phyloP scores from a whole-genome alignment of 2,888 invertebrate species.

The Drosophila cognata region DNA sequence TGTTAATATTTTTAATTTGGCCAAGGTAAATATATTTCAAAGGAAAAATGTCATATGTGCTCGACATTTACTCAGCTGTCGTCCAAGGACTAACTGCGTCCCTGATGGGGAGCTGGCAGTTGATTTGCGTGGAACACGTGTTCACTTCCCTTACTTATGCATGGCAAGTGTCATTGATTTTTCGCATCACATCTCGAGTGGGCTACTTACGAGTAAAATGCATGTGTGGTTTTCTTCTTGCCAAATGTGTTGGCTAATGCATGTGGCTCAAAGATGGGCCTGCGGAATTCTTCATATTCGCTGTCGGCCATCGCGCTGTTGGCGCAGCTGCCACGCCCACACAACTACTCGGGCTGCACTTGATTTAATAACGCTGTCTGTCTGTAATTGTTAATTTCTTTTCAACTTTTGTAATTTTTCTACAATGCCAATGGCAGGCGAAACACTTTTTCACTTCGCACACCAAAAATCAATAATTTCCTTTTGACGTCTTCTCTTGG shows the following conservation, averaged over 20 bases:
- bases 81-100: slow-evolving; percentile 4
- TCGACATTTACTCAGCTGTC: slow-evolving; percentile 12
- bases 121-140: slow-evolving; percentile 17
- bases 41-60: neutral
- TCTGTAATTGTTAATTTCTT: neutral
- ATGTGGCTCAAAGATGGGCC: slow-evolving; percentile 87
- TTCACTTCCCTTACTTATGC: neutral
- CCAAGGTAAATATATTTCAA: neutral
- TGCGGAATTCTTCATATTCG: slow-evolving; percentile 96
- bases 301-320: slow-evolving; percentile 91
- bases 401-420: slow-evolving; percentile 20
- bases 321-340: slow-evolving; percentile 61
- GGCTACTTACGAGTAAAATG: slow-evolving; percentile 94
- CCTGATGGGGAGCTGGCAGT: neutral
- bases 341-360: slow-evolving; percentile 2
- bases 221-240: slow-evolving; percentile 86
- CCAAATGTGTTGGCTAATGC: slow-evolving; percentile 89
- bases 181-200: slow-evolving; percentile 1
- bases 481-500: slow-evolving; percentile 46
- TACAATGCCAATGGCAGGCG: slow-evolving; percentile 42
- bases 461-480: slow-evolving; percentile 82
- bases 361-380: neutral
- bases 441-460: slow-evolving; percentile 68
- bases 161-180: slow-evolving; percentile 21
- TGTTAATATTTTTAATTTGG: neutral